Percentiles rank a stretch among this genome's conserved stretches.
These are phyloP conservation scores for Clusia tigrina DNA, from an alignment of 2,888 invertebrate genomes.

Conservation along the genomic window DNA sequence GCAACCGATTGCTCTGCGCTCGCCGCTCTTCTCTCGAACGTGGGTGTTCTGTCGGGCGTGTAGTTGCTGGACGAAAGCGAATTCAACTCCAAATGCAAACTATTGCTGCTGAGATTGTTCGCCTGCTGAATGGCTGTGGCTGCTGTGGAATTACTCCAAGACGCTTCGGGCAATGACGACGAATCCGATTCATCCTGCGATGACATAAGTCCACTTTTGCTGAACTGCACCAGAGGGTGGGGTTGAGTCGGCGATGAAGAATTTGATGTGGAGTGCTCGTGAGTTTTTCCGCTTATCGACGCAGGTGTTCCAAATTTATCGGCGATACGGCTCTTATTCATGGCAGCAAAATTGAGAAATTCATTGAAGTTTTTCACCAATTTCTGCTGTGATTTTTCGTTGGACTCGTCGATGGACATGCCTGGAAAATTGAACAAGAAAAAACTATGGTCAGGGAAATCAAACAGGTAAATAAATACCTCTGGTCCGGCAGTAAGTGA, in stretches of 20 bases:
- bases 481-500: no score
- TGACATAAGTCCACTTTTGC: conserved; percentile 58
- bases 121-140: conserved; percentile 58
- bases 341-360: conserved; percentile 79
- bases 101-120: conserved; percentile 52
- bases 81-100: conserved; percentile 53
- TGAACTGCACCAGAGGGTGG: conserved; percentile 65
- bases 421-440: conserved; percentile 36
- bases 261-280: conserved; percentile 56
- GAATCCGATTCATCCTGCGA: conserved; percentile 67
- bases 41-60: conserved; percentile 40
- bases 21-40: conserved; percentile 24
- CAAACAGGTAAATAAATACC: not conserved
- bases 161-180: conserved; percentile 58
- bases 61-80: conserved; percentile 33
- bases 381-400: conserved; percentile 60
- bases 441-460: not conserved
- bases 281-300: conserved; percentile 31
- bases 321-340: conserved; percentile 70
- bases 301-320: conserved; percentile 46
- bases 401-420: conserved; percentile 44
- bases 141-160: conserved; percentile 59
- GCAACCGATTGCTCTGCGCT: conserved; percentile 45
- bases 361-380: conserved; percentile 84
- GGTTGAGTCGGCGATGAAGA: not conserved